Conservation (phyloP, 2,113 vertebrate species). For the Oreochromis aureus region DNA sequence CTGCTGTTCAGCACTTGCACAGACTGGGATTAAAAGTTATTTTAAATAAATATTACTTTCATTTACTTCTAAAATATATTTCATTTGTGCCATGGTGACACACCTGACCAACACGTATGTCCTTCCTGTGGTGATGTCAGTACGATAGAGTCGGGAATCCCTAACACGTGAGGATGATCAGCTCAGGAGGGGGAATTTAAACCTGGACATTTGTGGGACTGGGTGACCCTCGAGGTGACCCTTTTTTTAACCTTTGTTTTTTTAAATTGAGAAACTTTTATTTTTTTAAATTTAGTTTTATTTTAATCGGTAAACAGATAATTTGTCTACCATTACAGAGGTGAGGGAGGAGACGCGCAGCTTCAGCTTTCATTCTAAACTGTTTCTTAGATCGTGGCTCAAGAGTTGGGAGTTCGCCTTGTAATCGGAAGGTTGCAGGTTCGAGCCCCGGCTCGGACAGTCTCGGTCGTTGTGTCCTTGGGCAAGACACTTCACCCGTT, state of each 20-base stretch:
- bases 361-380: not conserved
- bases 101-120: not conserved
- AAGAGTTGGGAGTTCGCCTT: too few relatives aligned
- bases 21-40: not conserved
- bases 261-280: not conserved
- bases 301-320: not conserved
- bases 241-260: accelerated
- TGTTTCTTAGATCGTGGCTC: not conserved
- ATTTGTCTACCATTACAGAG: not conserved
- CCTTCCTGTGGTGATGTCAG: not conserved
- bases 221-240: not conserved
- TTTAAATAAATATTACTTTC: not conserved
- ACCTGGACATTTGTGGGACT: not conserved
- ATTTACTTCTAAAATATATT: not conserved
- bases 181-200: not conserved
- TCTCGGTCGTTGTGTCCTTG: too few relatives aligned
- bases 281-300: not conserved
- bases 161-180: not conserved
- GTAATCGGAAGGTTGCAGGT: too few relatives aligned
- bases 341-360: not conserved
- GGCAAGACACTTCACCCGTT: too few relatives aligned
- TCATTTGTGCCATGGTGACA: not conserved
- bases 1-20: not conserved
- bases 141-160: not conserved
- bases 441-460: too few relatives aligned